Base-by-base conservation (phyloP, 1,140 invertebrate species). In the Gerris buenoi region DNA sequence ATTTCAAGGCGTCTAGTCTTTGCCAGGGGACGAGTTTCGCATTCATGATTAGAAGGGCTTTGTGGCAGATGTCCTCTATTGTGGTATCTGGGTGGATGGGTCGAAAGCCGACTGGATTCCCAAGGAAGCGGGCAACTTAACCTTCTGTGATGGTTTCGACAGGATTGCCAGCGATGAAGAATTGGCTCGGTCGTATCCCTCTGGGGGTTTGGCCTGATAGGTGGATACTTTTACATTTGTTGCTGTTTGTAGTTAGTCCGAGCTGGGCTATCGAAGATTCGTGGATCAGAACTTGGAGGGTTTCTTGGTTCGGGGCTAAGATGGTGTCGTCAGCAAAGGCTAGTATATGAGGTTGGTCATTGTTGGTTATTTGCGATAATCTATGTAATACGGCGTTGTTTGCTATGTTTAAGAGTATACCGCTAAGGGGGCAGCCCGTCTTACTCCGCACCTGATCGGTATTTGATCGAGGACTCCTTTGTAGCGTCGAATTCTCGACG, bases 391-490 rank as follows among this genome's bases (percentile, higher is more conserved):
- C 33, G 5, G 18, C 18, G 63, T 80, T 76, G 0, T 79, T 69
- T 0, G 73, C 74, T 1, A 81, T 65, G 65, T 78, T 76, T 70
- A 81, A 81, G 0, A 78, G 68, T 0, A 78, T 63, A 0, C 75
- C 74, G 63, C 74, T 76, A 1, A 79, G 60, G 0, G 77, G 76
- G 66, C 76, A 77, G 2, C 78, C 68, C 79, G 77, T 5, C 71
- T 70, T 0, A 80, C 75, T 25, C 76, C 74, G 0, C 76, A 22
- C 0, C 56, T 26, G 10, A 79, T 67, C 1, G 26, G 26, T 27
- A 78, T 74, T 0, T 70, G 69, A 3, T 74, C 69, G 0, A 76
- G 72, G 25, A 71, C 65, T 1, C 57, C 67, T 13, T 15, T 13
- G 25, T 18, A 18, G 18, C 27, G 14, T 22, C 62, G 23, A 23